Evolutionary conservation across 2,113 vertebrate genomes (phyloP), one percentile per base, ranked within the genome.

Genomic region (Psilopsiagon aurifrons): DNA sequence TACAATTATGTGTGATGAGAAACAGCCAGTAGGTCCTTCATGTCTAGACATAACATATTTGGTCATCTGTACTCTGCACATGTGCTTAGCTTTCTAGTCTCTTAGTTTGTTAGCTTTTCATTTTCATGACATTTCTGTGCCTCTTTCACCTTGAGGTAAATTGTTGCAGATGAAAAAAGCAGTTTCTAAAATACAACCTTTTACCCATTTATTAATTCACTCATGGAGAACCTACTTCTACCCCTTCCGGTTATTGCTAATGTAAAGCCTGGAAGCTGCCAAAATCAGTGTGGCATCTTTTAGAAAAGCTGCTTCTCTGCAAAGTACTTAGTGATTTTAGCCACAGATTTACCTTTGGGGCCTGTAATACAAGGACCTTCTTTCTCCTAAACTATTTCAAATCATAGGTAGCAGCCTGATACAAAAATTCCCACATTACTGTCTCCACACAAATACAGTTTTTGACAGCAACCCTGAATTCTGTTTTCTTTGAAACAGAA

Each of bases 101-200:
- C 46, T 27, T 24, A 46, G 57, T 46, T 77, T 49, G 31, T 71
- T 64, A 78, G 29, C 8, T 92, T 74, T 86, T 51, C 8, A 62
- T 88, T 95, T 91, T 85, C 78, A 49, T 75, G 52, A 79, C n/a
- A 87, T 73, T 85, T 84, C 66, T 79, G 57, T 71, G 46, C 60
- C 64, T 85, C 67, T 39, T 74, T 49, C 86, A 76, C 66, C 59
- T 96, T 76, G 66, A 92, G 92, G n/a, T 76, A 78, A 83, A 88
- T 68, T 66, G 33, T n/a, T 88, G 85, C 49, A 96, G 57, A 66
- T 75, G 66, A 92, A 85, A 92, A 92, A 77, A 83, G 39, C 14
- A 47, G 33, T 62, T 91, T 89, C 57, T 63, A 92, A 92, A 83
- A 85, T 13, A 94, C 13, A 29, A 23, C 12, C 27, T 89, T 89